Base-by-base conservation (phyloP, 2,113 vertebrate genomes). In the Ageneiosus marmoratus region DNA sequence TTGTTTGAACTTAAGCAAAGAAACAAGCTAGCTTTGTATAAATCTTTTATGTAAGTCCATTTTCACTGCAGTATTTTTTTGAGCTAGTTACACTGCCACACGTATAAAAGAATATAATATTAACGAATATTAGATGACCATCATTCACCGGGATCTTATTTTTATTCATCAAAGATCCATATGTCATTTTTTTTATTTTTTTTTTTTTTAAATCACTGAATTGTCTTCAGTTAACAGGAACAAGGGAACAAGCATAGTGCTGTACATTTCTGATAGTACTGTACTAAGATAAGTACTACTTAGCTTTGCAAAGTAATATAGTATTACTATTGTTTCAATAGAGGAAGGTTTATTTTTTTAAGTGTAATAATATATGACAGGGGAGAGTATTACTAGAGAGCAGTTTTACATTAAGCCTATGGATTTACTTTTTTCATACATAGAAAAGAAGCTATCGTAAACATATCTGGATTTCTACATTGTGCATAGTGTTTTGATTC, bases 291-390 rank as follows among this genome's bases (percentile, higher is more conserved):
- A 92, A 90, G 88, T 92, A 94, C 87, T 93, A 91, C 92, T 92
- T 95, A 94, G 92, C 90, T 89, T 92, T 88, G 89, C 91, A 79
- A 93, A 87, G 90, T 92, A 89, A 87, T 92, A 92, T 92, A 93
- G 91, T 90, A 91, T 92, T 92, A 91, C 88, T 91, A 91, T 92
- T 93, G 90, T 91, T 94, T 91, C 92, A 84, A 93, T 92, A 94
- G 93, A 94, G 91, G 90, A 92, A 89, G 90, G 89, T 95, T 93
- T 94, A 93, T 94, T 93, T 93, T 94, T 94, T 88, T 93, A 94
- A 94, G 91, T 88, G 88, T 93, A 92, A 93, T 94, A 95, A 95
- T 94, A 93, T 95, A 94, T 93, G 92, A 90, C 92, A 90, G 91
- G 92, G 88, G 90, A 88, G 87, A 88, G 84, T 92, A 90, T 92